These are phyloP conservation scores for Ectobius pallidus DNA, from an alignment of 2,888 invertebrate species.

Conservation along the genomic window DNA sequence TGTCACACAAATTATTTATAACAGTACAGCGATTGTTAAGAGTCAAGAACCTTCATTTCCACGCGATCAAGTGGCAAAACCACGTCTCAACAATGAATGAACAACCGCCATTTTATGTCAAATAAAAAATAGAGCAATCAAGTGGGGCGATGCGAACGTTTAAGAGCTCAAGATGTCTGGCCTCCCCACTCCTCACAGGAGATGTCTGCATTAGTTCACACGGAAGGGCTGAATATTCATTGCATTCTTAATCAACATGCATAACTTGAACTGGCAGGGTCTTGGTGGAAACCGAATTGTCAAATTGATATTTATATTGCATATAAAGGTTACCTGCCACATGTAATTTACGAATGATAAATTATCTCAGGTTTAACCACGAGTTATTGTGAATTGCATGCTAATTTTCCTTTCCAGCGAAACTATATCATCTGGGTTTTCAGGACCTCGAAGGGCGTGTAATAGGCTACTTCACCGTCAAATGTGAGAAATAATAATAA, in stretches of 20 bases:
- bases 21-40: slow-evolving; percentile 21
- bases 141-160: slow-evolving; percentile 3
- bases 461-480: too few species aligned
- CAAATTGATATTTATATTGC: too few species aligned
- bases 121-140: slow-evolving; percentile 17
- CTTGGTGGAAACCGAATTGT: too few species aligned
- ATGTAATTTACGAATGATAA: too few species aligned
- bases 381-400: too few species aligned
- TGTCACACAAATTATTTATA: slow-evolving; percentile 23
- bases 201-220: slow-evolving; percentile 3
- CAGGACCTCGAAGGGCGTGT: too few species aligned
- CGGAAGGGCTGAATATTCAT: slow-evolving; percentile 7
- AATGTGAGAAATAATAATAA: too few species aligned
- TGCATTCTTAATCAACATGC: too few species aligned
- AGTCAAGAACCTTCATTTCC: slow-evolving; percentile 13
- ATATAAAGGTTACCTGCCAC: too few species aligned
- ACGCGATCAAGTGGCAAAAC: slow-evolving; percentile 9
- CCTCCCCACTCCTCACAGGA: neutral
- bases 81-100: slow-evolving; percentile 1
- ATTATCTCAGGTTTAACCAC: too few species aligned
- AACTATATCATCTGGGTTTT: too few species aligned
- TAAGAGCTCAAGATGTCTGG: neutral
- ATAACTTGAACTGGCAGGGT: neutral
- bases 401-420: too few species aligned
- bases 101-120: slow-evolving; percentile 24